A percentile compares a stretch with the other conserved stretches of the same genome.
These are phyloP conservation scores for Sminthopsis crassicaudata DNA, from an alignment of 2,113 vertebrate genomes.

Conservation along the genomic window DNA sequence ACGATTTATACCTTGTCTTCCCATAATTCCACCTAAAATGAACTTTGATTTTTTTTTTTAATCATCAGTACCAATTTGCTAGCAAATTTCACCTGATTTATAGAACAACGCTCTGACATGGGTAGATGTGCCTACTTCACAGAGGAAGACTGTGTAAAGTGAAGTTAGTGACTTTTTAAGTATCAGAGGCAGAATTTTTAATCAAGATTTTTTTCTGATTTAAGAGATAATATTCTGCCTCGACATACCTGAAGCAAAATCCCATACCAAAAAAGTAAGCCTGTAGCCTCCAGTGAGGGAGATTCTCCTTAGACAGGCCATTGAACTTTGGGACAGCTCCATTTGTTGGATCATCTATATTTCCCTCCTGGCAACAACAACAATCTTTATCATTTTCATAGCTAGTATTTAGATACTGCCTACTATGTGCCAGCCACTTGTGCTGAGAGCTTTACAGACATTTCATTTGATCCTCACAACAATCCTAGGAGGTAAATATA, in stretches of 20 bases:
- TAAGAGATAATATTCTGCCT: neutral
- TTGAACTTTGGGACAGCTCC: neutral
- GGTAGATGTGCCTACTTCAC: neutral
- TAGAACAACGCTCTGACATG: neutral
- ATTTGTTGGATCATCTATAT: neutral
- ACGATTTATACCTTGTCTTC: neutral
- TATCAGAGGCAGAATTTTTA: neutral
- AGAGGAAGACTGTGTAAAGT: neutral
- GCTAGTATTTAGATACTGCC: neutral
- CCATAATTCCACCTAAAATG: neutral
- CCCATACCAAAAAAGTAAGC: neutral
- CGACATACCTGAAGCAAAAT: neutral
- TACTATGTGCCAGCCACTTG: neutral
- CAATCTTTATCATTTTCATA: too few relatives aligned
- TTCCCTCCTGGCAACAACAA: neutral
- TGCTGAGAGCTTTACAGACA: neutral
- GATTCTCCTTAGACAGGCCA: neutral
- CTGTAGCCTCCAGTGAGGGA: neutral
- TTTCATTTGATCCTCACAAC: slow-evolving; percentile 27
- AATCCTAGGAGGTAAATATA: neutral
- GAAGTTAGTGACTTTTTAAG: neutral
- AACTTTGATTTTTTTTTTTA: neutral
- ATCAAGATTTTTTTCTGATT: neutral
- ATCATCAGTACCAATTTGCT: neutral
- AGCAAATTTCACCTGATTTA: neutral